Evolutionary conservation across 2,888 invertebrate species (phyloP).

Genomic region (Dioctria linearis): DNA sequence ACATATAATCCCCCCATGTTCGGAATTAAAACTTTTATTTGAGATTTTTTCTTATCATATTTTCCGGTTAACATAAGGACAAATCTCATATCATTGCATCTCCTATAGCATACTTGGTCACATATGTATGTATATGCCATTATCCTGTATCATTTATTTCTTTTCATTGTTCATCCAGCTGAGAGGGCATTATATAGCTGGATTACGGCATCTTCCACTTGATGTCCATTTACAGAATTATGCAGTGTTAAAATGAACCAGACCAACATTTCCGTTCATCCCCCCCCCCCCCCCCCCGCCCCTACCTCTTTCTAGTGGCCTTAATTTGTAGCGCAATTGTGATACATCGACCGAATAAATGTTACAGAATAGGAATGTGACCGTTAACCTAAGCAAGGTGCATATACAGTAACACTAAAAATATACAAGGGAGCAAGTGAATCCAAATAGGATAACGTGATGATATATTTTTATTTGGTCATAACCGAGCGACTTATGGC

Average conservation of each 20-base stretch:
- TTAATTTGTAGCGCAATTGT: slow-evolving; percentile 40
- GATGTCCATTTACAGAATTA: slow-evolving; percentile 41
- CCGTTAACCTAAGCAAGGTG: neutral
- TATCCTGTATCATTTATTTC: too few species aligned
- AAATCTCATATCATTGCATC: too few species aligned
- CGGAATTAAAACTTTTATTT: too few species aligned
- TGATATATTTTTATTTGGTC: slow-evolving; percentile 43
- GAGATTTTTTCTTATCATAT: too few species aligned
- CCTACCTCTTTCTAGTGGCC: neutral
- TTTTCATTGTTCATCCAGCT: slow-evolving; percentile 26
- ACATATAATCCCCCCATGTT: too few species aligned
- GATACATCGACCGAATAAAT: slow-evolving; percentile 29
- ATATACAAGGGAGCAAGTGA: neutral
- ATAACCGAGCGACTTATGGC: slow-evolving; percentile 27
- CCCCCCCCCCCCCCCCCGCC: slow-evolving; percentile 2
- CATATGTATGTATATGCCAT: too few species aligned
- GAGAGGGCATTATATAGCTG: neutral
- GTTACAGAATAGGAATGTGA: neutral
- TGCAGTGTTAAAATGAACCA: slow-evolving; percentile 1
- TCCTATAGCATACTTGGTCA: too few species aligned
- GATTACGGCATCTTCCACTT: slow-evolving; percentile 21
- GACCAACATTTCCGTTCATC: too few species aligned
- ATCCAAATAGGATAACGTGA: neutral
- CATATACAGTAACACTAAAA: slow-evolving; percentile 5
- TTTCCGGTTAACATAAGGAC: too few species aligned